Evolutionary conservation across 2,113 vertebrate species (phyloP).

Genomic region (Aleadryas rufinucha): DNA sequence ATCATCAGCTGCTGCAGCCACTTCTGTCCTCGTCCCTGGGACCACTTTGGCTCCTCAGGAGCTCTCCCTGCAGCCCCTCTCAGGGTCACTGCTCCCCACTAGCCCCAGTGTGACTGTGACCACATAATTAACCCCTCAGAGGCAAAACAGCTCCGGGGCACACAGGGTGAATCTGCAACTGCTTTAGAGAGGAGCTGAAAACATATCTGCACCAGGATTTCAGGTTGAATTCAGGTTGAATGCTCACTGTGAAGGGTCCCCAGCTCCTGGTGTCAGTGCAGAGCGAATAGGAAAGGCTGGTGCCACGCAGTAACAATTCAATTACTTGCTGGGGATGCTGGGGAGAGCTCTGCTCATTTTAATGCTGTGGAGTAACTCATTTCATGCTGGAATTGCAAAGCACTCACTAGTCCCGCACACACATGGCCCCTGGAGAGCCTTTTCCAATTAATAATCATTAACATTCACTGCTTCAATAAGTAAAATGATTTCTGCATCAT

Average conservation of each 20-base stretch:
- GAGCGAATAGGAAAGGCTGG: neutral
- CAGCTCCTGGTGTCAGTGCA: neutral
- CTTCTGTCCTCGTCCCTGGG: neutral
- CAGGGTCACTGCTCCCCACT: fast-evolving
- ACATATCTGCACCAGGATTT: neutral
- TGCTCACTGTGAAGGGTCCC: neutral
- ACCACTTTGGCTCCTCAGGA: neutral
- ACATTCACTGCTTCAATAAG: conserved; percentile 59
- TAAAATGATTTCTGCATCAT: conserved; percentile 34
- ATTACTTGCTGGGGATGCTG: conserved; percentile 27
- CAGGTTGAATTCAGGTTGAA: neutral
- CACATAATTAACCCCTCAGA: neutral
- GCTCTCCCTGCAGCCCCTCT: neutral
- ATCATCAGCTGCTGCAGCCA: fast-evolving
- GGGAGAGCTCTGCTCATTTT: conserved; percentile 21
- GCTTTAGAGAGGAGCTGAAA: neutral
- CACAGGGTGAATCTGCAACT: fast-evolving
- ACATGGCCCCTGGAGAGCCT: conserved; percentile 30
- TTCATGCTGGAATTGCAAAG: conserved; percentile 57
- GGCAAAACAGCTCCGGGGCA: neutral
- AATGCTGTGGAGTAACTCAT: conserved; percentile 22
- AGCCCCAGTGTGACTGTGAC: neutral
- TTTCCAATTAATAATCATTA: conserved; percentile 66
- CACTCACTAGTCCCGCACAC: neutral
- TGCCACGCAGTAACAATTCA: neutral